Evolutionary conservation across 2,888 invertebrate genomes (phyloP).

Genomic region (Andrena flavipes): DNA sequence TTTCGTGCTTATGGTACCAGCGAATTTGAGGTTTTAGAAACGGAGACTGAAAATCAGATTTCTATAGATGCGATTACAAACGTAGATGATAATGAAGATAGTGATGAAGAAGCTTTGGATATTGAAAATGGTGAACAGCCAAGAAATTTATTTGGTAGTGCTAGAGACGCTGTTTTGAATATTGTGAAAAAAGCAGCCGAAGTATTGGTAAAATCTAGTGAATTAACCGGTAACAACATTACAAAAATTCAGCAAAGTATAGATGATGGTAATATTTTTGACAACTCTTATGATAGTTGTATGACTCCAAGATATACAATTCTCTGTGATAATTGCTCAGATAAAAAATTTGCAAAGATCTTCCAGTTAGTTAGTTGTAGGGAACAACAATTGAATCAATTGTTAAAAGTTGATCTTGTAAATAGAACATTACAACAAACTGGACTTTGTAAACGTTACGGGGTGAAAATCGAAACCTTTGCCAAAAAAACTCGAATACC

Average conservation of each 20-base stretch:
- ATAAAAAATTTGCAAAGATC: slow-evolving; percentile 89
- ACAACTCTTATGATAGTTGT: slow-evolving; percentile 85
- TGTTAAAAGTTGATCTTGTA: slow-evolving; percentile 88
- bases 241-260: slow-evolving; percentile 82
- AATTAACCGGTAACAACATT: slow-evolving; percentile 87
- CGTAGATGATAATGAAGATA: slow-evolving; percentile 86
- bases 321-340: slow-evolving; percentile 91
- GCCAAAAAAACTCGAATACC: background rate
- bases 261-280: slow-evolving; percentile 68
- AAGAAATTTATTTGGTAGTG: slow-evolving; percentile 93
- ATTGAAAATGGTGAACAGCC: slow-evolving; percentile 88
- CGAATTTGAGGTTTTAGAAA: slow-evolving; percentile 95
- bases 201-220: slow-evolving; percentile 90
- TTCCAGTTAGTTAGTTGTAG: slow-evolving; percentile 91
- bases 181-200: slow-evolving; percentile 97
- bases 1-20: slow-evolving; percentile 97
- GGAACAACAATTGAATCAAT: slow-evolving; percentile 87
- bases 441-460: slow-evolving; percentile 57
- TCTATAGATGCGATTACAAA: slow-evolving; percentile 74
- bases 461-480: slow-evolving; percentile 41
- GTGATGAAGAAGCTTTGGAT: slow-evolving; percentile 86
- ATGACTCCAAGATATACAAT: slow-evolving; percentile 90
- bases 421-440: slow-evolving; percentile 88
- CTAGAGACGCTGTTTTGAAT: slow-evolving; percentile 95
- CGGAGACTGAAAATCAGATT: slow-evolving; percentile 88